Evolutionary conservation across 2,113 vertebrate species (phyloP).

Genomic region (Lycaon pictus): DNA sequence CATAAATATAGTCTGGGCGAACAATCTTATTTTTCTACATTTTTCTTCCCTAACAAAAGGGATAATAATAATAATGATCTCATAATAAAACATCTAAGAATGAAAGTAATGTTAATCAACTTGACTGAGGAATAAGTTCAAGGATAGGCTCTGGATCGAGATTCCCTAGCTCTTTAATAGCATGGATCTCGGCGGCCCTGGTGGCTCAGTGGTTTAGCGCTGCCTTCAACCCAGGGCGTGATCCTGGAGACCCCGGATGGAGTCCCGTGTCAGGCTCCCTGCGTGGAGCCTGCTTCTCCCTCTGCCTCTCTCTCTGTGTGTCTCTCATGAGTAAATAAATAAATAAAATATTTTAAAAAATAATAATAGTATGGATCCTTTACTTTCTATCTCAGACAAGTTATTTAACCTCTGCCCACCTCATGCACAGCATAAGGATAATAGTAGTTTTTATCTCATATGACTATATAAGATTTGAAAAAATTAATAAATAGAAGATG

Average conservation of each 20-base stretch:
- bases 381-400: background rate
- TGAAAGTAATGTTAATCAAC: background rate
- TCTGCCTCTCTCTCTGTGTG: no score
- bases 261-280: no score
- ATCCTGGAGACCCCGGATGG: no score
- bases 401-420: background rate
- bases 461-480: background rate
- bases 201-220: no score
- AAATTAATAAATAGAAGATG: background rate
- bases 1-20: background rate
- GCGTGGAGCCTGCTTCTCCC: no score
- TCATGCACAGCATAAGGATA: background rate
- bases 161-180: background rate
- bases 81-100: background rate
- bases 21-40: background rate
- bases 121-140: background rate
- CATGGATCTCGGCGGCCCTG: no score
- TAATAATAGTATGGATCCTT: background rate
- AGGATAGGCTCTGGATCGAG: background rate
- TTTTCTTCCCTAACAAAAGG: background rate
- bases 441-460: background rate
- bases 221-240: no score
- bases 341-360: no score
- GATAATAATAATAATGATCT: background rate
- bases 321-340: no score